phyloP scores from a whole-genome alignment of 1,140 invertebrate species.

The Hylaeus anthracinus region DNA sequence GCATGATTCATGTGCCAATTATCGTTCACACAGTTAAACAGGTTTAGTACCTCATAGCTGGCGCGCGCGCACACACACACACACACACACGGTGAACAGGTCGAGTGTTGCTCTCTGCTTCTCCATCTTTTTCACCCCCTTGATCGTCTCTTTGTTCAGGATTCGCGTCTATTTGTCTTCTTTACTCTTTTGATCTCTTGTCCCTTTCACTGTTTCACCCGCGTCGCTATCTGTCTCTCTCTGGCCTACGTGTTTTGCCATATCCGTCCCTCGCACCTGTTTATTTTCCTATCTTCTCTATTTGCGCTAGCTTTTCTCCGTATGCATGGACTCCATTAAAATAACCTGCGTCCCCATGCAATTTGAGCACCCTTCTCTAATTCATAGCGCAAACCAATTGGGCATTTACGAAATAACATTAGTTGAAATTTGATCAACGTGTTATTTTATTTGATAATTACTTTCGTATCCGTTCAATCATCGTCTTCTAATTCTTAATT shows the following conservation, averaged over 20 bases:
- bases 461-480: no score
- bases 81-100: background rate
- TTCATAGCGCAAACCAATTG: no score
- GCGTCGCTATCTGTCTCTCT: background rate
- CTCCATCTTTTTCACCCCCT: background rate
- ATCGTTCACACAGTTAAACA: slow-evolving; percentile 67
- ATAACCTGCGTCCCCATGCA: no score
- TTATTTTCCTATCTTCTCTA: slow-evolving; percentile 35
- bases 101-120: background rate
- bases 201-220: background rate
- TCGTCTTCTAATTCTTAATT: no score
- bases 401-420: no score
- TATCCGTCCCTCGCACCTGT: slow-evolving; percentile 25
- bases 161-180: background rate
- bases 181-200: background rate
- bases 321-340: background rate
- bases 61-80: background rate
- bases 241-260: background rate
- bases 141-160: no score
- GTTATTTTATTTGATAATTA: no score
- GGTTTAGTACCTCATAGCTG: slow-evolving; percentile 39
- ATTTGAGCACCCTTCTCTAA: no score
- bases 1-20: slow-evolving; percentile 78
- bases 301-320: slow-evolving; percentile 16
- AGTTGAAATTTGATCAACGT: no score